Base-by-base conservation (phyloP, 2,888 invertebrate species). In the Schizaphis graminum region DNA sequence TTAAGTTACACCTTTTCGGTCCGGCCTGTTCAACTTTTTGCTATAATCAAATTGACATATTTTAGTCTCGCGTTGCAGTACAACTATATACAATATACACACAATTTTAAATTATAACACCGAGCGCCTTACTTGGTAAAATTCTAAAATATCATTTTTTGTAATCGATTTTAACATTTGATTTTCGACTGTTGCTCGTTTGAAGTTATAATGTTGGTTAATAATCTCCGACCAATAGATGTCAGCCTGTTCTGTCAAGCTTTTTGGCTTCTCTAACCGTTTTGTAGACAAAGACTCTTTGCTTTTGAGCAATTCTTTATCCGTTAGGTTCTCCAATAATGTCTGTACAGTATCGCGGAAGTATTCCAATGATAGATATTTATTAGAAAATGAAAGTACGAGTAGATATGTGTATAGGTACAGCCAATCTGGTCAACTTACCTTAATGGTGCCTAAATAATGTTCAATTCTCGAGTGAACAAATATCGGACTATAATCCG, bases 221-320 rank as follows among this genome's bases (percentile, higher is more conserved):
- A 96, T 96, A 95, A 99, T 99, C 96, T 99, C 99, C 16, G 96
- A 96, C 98, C 99, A 98, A 95, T 97, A 97, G 94, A 97, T 96
- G 88, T 96, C 96, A 35, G 98, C 98, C 95, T 98, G 97, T 56
- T 97, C 96, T 56, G 97, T 96, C 95, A 99, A 96, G 92, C 97
- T 98, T 96, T 99, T 99, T 0, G 99, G 99, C 95, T 98, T 98
- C 96, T 99, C 99, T 93, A 99, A 96, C 95, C 98, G 97, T 95
- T 97, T 97, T 0, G 98, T 97, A 0, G 97, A 97, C 91, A 99
- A 96, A 0, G 99, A 98, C 87, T 98, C 97, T 86, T 98, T 97
- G 96, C 99, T 98, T 95, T 97, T 97, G 94, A 97, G 95, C 95
- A 98, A 99, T 95, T 98, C 98, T 94, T 97, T 97, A 0, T 97